These are phyloP conservation scores for Otocyon megalotis DNA, from an alignment of 2,113 vertebrate species.

Conservation along the genomic window DNA sequence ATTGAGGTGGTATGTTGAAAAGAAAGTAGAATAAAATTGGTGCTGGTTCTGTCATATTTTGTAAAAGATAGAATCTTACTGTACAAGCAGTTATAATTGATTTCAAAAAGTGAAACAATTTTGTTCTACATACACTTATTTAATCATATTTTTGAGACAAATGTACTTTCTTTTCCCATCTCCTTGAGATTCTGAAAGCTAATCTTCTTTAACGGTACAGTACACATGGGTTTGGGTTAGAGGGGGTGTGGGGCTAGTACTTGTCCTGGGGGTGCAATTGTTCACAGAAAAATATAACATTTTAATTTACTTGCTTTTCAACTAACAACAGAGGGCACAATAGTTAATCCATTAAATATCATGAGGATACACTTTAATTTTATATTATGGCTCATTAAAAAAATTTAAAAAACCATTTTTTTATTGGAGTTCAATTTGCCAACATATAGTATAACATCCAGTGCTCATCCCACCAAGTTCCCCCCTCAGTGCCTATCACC, in stretches of 20 bases:
- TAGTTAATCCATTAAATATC: conserved; percentile 13
- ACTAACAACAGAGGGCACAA: not conserved
- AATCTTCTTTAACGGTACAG: not conserved
- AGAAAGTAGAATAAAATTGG: not conserved
- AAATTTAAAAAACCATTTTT: not conserved
- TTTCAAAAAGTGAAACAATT: conserved; percentile 42
- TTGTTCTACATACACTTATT: not conserved
- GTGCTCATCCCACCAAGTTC: no score
- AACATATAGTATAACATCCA: no score
- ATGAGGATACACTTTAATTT: not conserved
- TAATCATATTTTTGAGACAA: not conserved
- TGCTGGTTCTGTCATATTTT: not conserved
- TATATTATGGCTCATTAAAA: not conserved
- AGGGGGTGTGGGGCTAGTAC: not conserved
- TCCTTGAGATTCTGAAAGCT: conserved; percentile 36
- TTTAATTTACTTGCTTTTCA: conserved; percentile 33
- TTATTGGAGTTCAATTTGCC: no score
- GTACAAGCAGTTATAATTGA: not conserved
- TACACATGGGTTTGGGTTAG: not conserved
- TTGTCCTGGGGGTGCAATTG: not conserved
- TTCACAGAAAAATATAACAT: not conserved
- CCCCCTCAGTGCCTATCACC: no score
- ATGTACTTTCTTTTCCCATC: not conserved
- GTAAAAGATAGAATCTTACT: conserved; percentile 1
- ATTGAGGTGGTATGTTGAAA: not conserved